Conservation (phyloP, 2,797 vertebrate genomes). For the Megaceryle alcyon region DNA sequence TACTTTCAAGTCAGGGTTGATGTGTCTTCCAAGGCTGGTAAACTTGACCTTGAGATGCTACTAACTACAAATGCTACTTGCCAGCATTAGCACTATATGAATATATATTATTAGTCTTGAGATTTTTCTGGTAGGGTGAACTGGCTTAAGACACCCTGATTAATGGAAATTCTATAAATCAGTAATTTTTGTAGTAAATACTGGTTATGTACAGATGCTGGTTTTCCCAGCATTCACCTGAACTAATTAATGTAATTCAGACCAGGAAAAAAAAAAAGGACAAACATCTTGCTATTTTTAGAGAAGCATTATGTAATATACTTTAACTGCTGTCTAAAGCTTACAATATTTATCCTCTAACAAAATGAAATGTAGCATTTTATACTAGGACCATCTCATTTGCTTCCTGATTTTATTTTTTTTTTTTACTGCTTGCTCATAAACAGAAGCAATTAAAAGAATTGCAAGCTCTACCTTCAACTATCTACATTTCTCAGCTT, state of each 20-base stretch:
- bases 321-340: constrained; percentile 28
- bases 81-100: not conserved
- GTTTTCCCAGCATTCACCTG: not conserved
- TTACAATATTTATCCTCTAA: constrained; percentile 28
- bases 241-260: constrained; percentile 23
- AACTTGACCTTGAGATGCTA: not conserved
- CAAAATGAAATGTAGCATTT: not conserved
- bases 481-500: not conserved
- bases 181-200: not conserved
- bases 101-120: not conserved
- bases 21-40: not conserved
- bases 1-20: not conserved
- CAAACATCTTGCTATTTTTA: constrained; percentile 22
- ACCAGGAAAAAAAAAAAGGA: not conserved
- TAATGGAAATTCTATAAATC: not conserved
- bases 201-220: not conserved
- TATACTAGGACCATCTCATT: not conserved
- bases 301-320: constrained; percentile 34
- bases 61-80: not conserved
- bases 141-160: not conserved
- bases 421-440: not conserved
- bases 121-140: not conserved
- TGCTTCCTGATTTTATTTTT: not conserved
- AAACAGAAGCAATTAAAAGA: not conserved
- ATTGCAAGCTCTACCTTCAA: not conserved